Percentiles rank a stretch among this genome's conserved stretches.
Evolutionary conservation across 2,113 vertebrate species (phyloP).

Genomic region (Cynoglossus semilaevis): DNA sequence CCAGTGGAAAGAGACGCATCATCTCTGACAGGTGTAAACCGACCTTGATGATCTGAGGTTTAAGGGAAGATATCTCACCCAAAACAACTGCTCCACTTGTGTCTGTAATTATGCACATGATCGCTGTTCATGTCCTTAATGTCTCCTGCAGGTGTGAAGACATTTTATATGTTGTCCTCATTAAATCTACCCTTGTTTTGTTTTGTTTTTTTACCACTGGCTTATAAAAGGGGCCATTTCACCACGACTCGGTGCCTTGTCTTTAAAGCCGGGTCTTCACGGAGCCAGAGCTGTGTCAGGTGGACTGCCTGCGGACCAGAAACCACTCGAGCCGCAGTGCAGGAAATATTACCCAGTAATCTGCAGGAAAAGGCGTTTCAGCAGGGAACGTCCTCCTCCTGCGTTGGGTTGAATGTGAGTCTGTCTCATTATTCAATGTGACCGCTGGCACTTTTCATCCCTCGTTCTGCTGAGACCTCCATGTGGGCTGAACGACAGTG

Average conservation of each 20-base stretch:
- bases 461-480: constrained; percentile 44
- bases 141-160: constrained; percentile 19
- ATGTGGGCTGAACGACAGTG: constrained; percentile 58
- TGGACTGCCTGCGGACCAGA: constrained; percentile 54
- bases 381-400: constrained; percentile 57
- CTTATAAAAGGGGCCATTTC: constrained; percentile 54
- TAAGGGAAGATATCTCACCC: constrained; percentile 23
- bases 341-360: constrained; percentile 65
- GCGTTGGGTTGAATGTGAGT: constrained; percentile 56
- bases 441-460: constrained; percentile 58
- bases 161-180: constrained; percentile 47
- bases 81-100: constrained; percentile 23
- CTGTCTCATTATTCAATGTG: constrained; percentile 53
- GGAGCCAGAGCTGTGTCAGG: constrained; percentile 54
- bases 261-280: constrained; percentile 26
- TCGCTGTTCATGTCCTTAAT: constrained; percentile 20
- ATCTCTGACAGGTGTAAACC: constrained; percentile 45
- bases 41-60: constrained; percentile 29
- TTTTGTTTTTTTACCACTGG: constrained; percentile 40
- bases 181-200: constrained; percentile 49
- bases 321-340: constrained; percentile 54
- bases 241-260: constrained; percentile 29
- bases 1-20: constrained; percentile 16
- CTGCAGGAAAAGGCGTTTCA: constrained; percentile 64
- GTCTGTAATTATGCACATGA: constrained; percentile 25